Base-by-base conservation (phyloP, 1,140 invertebrate genomes). In the Cydia splendana region DNA sequence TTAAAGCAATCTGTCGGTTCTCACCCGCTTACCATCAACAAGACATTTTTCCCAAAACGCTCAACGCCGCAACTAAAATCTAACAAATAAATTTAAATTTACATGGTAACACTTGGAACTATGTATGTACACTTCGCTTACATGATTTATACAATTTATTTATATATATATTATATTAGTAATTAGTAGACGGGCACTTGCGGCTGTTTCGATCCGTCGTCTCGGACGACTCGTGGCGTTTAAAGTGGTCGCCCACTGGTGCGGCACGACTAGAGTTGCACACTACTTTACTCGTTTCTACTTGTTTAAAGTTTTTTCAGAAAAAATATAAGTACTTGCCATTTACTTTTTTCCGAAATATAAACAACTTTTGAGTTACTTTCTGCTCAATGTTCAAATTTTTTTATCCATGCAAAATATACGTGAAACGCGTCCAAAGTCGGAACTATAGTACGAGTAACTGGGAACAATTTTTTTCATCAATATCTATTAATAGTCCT, bases 181-280 rank as follows among this genome's bases (percentile, higher is more conserved):
- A 28, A 69, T 28, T 28, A 28, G 24, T 65, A 30, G 34, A 38
- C 34, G 65, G 28, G 65, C 30, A 69, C 65, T n/a, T 12, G 65
- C 30, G 65, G 65, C 65, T 69, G 65, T 69, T 69, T 69, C 65
- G 65, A 30, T 69, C 48, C 65, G 65, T 20, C 65, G 65, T 34
- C 65, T 65, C 10, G 24, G 65, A 65, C 65, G 24, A 30, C 65
- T 30, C 10, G 65, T 38, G 65, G 42, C 28, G 65, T 69, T 69
- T 69, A 69, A 12, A 69, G 65, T 69, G 65, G 65, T n/a, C 15
- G 13, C 28, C 65, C 65, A 69, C 65, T 69, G 30, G 18, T 5
- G n/a, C 28, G 30, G 28, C 30, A 69, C 13, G 13, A 4, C 30
- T 69, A 69, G 28, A 15, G 65, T 13, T n/a, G 65, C 15, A 6